Conservation (phyloP, 2,888 invertebrate species). For the Heteromurus nitidus region DNA sequence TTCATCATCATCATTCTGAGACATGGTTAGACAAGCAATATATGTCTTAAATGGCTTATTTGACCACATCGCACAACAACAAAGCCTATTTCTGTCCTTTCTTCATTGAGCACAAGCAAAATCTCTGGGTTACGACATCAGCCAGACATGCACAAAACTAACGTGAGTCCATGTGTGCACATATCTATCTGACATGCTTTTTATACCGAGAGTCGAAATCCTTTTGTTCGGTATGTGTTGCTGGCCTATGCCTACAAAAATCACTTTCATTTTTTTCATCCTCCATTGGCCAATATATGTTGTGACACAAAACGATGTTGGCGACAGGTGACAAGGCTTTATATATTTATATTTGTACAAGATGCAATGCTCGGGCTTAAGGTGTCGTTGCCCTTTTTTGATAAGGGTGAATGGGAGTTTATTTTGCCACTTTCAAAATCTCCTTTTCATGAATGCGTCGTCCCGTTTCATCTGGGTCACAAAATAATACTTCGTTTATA, state of each 20-base stretch:
- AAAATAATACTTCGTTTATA: not conserved
- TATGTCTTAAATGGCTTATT: too few relatives aligned
- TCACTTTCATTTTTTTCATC: slow-evolving; percentile 9
- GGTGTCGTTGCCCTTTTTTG: slow-evolving; percentile 13
- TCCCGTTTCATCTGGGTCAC: slow-evolving; percentile 7
- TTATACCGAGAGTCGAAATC: too few relatives aligned
- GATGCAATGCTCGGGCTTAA: slow-evolving; percentile 3
- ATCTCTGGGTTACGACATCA: too few relatives aligned
- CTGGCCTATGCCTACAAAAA: not conserved
- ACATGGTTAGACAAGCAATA: too few relatives aligned
- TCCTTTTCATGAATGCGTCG: not conserved
- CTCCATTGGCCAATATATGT: not conserved
- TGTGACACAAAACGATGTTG: not conserved
- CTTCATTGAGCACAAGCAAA: slow-evolving; percentile 4
- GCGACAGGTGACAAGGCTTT: too few relatives aligned
- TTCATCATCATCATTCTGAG: too few relatives aligned
- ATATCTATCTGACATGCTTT: slow-evolving; percentile 5
- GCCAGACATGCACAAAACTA: too few relatives aligned
- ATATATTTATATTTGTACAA: too few relatives aligned
- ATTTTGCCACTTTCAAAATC: slow-evolving; percentile 2
- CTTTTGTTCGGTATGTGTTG: not conserved
- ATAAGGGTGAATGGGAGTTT: too few relatives aligned
- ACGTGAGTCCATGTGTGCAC: too few relatives aligned
- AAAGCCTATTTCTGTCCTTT: not conserved
- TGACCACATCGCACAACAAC: not conserved